Evolutionary conservation across 2,888 invertebrate species (phyloP).

Genomic region (Pharmacophagus antenor): DNA sequence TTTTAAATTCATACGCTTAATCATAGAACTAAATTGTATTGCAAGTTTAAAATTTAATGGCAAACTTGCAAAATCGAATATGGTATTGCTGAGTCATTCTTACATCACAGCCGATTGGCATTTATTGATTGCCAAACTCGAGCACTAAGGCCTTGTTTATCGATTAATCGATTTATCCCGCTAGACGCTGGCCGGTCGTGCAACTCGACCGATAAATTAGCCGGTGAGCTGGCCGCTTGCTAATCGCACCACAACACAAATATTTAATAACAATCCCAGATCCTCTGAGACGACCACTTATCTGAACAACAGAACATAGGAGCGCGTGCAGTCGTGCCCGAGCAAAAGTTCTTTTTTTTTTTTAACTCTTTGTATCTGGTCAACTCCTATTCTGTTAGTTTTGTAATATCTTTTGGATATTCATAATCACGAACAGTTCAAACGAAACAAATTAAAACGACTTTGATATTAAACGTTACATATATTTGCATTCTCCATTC

Average conservation of each 20-base stretch:
- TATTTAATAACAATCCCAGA: constrained; percentile 80
- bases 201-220: constrained; percentile 66
- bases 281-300: constrained; percentile 76
- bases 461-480: too few relatives aligned
- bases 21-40: not conserved
- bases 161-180: constrained; percentile 41
- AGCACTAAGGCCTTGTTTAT: constrained; percentile 35
- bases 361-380: too few relatives aligned
- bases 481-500: too few relatives aligned
- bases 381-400: not conserved
- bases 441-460: too few relatives aligned
- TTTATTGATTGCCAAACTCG: constrained; percentile 31
- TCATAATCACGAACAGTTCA: too few relatives aligned
- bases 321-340: constrained; percentile 29
- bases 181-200: constrained; percentile 36
- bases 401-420: too few relatives aligned
- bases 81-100: constrained; percentile 13
- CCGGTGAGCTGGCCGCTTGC: constrained; percentile 65
- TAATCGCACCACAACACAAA: constrained; percentile 80
- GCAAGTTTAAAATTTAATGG: constrained; percentile 1
- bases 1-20: too few relatives aligned
- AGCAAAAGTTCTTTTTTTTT: constrained; percentile 5
- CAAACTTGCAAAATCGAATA: constrained; percentile 11
- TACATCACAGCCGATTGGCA: constrained; percentile 18
- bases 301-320: constrained; percentile 59